Conservation (phyloP, 2,797 vertebrate genomes). For the Pygocentrus nattereri region DNA sequence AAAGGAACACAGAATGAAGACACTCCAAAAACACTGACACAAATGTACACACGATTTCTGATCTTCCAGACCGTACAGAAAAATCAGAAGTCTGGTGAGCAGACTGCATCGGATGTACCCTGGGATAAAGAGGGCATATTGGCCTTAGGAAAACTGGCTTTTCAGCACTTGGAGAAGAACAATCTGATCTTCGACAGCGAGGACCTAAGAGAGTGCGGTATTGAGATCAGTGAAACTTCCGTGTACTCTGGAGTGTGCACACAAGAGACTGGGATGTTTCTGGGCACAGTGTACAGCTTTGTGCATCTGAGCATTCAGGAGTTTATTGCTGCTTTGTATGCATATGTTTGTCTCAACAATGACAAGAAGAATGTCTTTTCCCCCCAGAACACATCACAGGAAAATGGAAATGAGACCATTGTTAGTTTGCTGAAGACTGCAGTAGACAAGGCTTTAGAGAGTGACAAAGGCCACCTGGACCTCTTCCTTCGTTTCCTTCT, state of each 20-base stretch:
- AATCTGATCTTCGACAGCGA: conserved; percentile 18
- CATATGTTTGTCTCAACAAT: background rate
- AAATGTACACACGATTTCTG: conserved; percentile 28
- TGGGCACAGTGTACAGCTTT: conserved; percentile 23
- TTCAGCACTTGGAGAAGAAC: conserved; percentile 19
- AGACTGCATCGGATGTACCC: background rate
- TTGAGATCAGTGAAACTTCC: background rate
- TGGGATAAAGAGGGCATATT: background rate
- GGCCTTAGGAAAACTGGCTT: conserved; percentile 28
- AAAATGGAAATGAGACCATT: background rate
- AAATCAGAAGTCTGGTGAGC: background rate
- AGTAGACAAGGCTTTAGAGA: background rate
- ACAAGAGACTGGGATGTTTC: background rate
- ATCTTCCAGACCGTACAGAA: conserved; percentile 15
- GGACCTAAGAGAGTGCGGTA: background rate
- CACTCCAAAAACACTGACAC: conserved; percentile 22
- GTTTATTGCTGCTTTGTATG: conserved; percentile 24
- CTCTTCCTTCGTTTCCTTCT: conserved; percentile 1
- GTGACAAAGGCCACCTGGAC: background rate
- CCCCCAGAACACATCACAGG: background rate
- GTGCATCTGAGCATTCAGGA: conserved; percentile 42
- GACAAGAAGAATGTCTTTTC: background rate
- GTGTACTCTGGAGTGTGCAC: conserved; percentile 33
- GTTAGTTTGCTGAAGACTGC: background rate
- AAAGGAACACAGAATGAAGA: background rate